These are phyloP conservation scores for Hemitrygon akajei DNA, from an alignment of 2,797 vertebrate species.

Conservation along the genomic window DNA sequence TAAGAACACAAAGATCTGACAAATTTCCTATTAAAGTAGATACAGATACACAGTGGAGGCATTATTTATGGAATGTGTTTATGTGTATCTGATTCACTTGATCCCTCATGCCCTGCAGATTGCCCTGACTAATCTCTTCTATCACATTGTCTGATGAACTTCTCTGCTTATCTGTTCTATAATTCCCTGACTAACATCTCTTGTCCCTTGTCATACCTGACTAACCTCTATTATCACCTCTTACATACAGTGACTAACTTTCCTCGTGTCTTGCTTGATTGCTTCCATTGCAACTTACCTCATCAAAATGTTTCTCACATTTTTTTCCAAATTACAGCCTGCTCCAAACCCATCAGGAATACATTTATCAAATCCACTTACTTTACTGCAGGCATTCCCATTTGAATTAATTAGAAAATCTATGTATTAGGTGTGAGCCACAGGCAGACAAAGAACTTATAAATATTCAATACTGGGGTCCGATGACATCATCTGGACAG, in stretches of 20 bases:
- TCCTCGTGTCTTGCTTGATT: background rate
- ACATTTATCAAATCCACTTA: background rate
- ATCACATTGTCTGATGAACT: background rate
- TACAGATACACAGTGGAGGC: background rate
- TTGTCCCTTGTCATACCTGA: background rate
- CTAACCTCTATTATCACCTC: background rate
- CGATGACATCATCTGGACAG: background rate
- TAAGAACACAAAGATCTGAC: background rate
- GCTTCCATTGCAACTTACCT: constrained; percentile 4
- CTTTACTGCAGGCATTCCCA: background rate
- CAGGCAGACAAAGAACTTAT: background rate
- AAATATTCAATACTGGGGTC: background rate
- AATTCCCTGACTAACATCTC: constrained; percentile 9
- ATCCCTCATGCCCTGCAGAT: background rate
- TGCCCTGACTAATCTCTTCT: background rate
- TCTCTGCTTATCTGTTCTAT: background rate
- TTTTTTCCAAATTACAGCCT: background rate
- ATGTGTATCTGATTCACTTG: background rate
- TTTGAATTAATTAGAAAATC: constrained; percentile 6
- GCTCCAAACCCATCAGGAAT: background rate
- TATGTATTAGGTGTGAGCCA: background rate
- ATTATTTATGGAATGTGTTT: background rate
- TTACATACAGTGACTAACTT: constrained; percentile 15
- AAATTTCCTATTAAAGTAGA: background rate
- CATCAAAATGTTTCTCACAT: constrained; percentile 12